Evolutionary conservation across 2,113 vertebrate species (phyloP), one percentile per base, ranked within the genome.

Genomic region (Lipophrys pholis): DNA sequence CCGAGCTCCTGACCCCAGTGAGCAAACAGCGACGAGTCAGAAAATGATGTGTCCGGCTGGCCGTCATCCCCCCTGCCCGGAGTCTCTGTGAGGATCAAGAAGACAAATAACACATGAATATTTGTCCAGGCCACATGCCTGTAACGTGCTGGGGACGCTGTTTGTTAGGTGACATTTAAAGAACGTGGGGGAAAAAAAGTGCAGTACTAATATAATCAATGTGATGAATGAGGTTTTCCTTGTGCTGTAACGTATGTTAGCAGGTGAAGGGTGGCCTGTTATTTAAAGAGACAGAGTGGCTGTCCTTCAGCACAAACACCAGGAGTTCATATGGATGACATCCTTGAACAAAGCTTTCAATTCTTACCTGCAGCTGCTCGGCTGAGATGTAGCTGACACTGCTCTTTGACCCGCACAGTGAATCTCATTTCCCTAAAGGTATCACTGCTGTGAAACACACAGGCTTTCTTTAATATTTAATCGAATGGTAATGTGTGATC

Each of bases 1-100:
- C 93, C 94, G 64, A 99, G 95, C 45, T 98, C 96, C 87, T 96
- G 96, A 67, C 98, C 98, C 98, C 98, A 99, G 88, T 96, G 96
- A 68, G 95, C 92, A 61, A 99, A 99, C 61, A 99, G 94, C 0
- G 97, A 98, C 0, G 97, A 98, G 83, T 98, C 97, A 0, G 95
- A 95, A 92, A 99, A 97, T 0, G 96, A 94, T 5, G 96, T 92
- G 1, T 93, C 93, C 1, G 87, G 91, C 60, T 88, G 86, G 57
- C 80, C 87, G 61, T 96, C 95, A 69, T 97, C 96, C 9, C 73
- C 78, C 71, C 94, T 96, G 68, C 94, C 93, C 0, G 97, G 97
- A 63, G 95, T 91, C 86, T 99, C 97, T 97, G 43, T 48, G 57
- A 64, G 71, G 12, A 21, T 71, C 86, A 66, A 74, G 51, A 86